Conservation (phyloP, 2,888 invertebrate species). For the Opisthograptis luteolata region DNA sequence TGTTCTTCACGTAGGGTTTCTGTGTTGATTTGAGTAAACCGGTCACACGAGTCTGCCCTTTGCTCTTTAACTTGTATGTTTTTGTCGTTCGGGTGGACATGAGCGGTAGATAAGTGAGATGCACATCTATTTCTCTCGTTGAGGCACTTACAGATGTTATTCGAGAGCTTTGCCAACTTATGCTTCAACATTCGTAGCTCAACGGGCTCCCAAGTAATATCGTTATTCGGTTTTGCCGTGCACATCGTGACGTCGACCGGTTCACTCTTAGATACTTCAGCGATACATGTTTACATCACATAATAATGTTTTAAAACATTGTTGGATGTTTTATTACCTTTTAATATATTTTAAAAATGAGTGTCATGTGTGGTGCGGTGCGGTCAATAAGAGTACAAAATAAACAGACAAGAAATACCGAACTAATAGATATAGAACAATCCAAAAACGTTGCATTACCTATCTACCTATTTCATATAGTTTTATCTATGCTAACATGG, state of each 20-base stretch:
- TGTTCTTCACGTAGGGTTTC: slow-evolving; percentile 21
- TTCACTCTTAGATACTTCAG: too few relatives aligned
- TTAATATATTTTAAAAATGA: too few relatives aligned
- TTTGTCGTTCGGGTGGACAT: slow-evolving; percentile 31
- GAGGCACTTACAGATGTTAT: slow-evolving; percentile 50
- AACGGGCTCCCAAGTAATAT: slow-evolving; percentile 46
- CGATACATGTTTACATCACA: too few relatives aligned
- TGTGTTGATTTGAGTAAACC: slow-evolving; percentile 32
- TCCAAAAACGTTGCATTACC: too few relatives aligned
- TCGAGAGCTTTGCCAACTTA: slow-evolving; percentile 51
- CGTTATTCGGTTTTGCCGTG: neutral
- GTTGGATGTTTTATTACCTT: too few relatives aligned
- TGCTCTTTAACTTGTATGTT: slow-evolving; percentile 43
- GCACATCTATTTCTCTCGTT: slow-evolving; percentile 29
- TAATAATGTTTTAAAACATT: too few relatives aligned
- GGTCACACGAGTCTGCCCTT: slow-evolving; percentile 20
- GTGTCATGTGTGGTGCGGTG: too few relatives aligned
- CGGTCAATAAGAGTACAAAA: too few relatives aligned
- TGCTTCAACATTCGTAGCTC: slow-evolving; percentile 58
- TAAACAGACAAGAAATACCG: too few relatives aligned
- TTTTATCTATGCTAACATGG: too few relatives aligned
- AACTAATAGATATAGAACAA: too few relatives aligned
- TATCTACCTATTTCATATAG: too few relatives aligned
- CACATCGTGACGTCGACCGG: slow-evolving; percentile 1
- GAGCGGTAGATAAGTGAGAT: neutral